Evolutionary conservation across 1,140 invertebrate species (phyloP).

Genomic region (Zaprionus lachaisei): DNA sequence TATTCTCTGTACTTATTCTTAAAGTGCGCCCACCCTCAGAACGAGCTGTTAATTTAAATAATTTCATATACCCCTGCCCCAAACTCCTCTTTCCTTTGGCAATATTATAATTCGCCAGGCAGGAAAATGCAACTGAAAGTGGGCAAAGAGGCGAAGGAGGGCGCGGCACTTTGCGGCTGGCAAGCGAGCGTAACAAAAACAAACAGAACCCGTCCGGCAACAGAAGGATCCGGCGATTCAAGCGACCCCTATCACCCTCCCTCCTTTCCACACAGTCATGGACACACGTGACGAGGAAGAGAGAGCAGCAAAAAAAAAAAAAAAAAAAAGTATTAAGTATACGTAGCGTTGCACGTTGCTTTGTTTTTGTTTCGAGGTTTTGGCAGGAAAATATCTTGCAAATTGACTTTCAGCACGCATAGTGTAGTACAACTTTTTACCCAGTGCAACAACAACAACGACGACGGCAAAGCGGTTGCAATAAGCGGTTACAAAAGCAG

Average conservation of each 20-base stretch:
- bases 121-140: conserved; percentile 56
- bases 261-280: not conserved
- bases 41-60: conserved; percentile 60
- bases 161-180: conserved; percentile 48
- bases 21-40: conserved; percentile 15
- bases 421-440: conserved; percentile 48
- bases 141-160: not conserved
- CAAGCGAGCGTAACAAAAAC: conserved; percentile 53
- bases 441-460: conserved; percentile 27
- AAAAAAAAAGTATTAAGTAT: conserved; percentile 63
- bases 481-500: conserved; percentile 26
- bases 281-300: conserved; percentile 27
- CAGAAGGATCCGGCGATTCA: conserved; percentile 20
- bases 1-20: not conserved
- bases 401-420: conserved; percentile 75
- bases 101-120: conserved; percentile 10
- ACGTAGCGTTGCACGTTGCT: conserved; percentile 48
- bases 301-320: conserved; percentile 13
- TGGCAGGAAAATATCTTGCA: conserved; percentile 66
- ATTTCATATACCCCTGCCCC: conserved; percentile 30
- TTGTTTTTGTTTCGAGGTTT: conserved; percentile 42
- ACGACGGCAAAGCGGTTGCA: conserved; percentile 7
- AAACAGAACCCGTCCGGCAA: conserved; percentile 44
- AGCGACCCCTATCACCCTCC: not conserved
- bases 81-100: not conserved